Evolutionary conservation across 2,888 invertebrate genomes (phyloP).

Genomic region (Crioceris asparagi): DNA sequence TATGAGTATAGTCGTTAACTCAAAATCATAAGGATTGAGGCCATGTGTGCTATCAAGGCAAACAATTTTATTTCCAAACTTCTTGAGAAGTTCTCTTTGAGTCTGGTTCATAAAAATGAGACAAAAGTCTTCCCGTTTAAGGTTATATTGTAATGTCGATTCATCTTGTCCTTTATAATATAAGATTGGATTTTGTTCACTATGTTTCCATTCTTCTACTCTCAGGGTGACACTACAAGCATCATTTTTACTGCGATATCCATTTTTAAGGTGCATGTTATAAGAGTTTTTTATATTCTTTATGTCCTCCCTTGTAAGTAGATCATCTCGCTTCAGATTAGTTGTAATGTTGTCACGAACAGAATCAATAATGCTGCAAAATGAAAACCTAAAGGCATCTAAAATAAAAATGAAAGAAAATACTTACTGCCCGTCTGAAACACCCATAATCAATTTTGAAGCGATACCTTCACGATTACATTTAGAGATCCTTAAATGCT

Average conservation of each 20-base stretch:
- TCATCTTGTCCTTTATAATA: slow-evolving; percentile 5
- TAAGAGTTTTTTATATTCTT: slow-evolving; percentile 5
- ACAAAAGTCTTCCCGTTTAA: slow-evolving; percentile 1
- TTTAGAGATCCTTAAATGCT: too few species aligned
- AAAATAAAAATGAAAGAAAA: too few species aligned
- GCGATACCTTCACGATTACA: too few species aligned
- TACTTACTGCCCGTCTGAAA: too few species aligned
- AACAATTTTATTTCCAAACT: slow-evolving; percentile 5
- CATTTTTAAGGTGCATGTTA: slow-evolving; percentile 1
- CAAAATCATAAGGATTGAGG: slow-evolving; percentile 7
- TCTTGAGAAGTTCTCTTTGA: neutral
- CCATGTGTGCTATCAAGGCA: slow-evolving; percentile 7
- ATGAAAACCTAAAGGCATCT: too few species aligned
- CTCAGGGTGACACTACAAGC: neutral
- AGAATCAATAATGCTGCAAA: neutral
- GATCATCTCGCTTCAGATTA: slow-evolving; percentile 4
- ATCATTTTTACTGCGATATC: slow-evolving; percentile 5
- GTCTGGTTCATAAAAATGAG: slow-evolving; percentile 3
- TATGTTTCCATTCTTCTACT: slow-evolving; percentile 1
- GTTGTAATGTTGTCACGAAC: slow-evolving; percentile 2
- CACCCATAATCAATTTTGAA: too few species aligned
- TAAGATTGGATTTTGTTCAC: neutral
- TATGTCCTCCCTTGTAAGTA: slow-evolving; percentile 3
- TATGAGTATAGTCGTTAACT: slow-evolving; percentile 6
- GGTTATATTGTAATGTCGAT: neutral